Conservation (phyloP, 2,113 vertebrate genomes). For the Campylorhamphus procurvoides region DNA sequence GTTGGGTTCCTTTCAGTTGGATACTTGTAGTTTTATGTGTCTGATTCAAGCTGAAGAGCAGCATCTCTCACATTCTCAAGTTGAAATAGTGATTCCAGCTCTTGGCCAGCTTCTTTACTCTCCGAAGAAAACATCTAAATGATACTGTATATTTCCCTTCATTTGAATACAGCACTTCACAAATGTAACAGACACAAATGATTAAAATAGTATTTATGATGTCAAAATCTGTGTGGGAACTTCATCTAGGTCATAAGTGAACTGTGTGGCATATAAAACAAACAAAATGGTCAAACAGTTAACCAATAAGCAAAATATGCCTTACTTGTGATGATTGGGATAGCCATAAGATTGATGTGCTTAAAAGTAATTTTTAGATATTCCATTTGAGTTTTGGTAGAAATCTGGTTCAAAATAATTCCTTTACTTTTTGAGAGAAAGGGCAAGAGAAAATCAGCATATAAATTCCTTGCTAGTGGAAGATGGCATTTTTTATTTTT, state of each 20-base stretch:
- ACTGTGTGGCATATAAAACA: neutral
- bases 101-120: neutral
- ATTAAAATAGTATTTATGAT: neutral
- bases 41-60: neutral
- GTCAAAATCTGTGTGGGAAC: neutral
- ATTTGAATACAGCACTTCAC: neutral
- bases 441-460: neutral
- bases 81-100: neutral
- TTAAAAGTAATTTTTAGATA: neutral
- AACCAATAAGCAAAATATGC: neutral
- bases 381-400: neutral
- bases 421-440: neutral
- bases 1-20: neutral
- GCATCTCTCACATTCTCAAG: neutral
- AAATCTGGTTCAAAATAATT: neutral
- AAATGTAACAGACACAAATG: neutral
- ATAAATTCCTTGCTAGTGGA: neutral
- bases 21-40: neutral
- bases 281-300: neutral
- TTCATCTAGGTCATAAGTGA: neutral
- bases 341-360: neutral
- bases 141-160: neutral
- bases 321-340: neutral
- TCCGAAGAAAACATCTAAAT: neutral
- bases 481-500: conserved; percentile 3